A percentile compares a stretch with the other conserved stretches of the same genome.
Conservation (phyloP, 2,113 vertebrate species). For the Canis aureus region DNA sequence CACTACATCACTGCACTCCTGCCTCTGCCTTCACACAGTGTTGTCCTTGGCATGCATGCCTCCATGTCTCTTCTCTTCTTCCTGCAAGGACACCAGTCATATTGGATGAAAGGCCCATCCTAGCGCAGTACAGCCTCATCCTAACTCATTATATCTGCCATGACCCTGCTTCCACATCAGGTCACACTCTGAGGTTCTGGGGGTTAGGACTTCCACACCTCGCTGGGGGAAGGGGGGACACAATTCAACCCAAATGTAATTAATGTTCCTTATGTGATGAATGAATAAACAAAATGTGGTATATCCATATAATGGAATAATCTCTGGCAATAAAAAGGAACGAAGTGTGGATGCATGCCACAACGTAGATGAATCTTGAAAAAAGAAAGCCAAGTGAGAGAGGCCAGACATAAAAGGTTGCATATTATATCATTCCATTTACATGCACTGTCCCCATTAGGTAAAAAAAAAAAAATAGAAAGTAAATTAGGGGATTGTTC, state of each 20-base stretch:
- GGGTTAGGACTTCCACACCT: background rate
- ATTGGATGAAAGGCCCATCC: background rate
- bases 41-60: background rate
- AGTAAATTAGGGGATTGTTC: background rate
- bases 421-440: background rate
- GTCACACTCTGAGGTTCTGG: background rate
- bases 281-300: background rate
- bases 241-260: background rate
- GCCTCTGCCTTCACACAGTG: background rate
- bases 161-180: background rate
- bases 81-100: background rate
- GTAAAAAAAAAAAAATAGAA: background rate
- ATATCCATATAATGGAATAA: background rate
- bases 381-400: background rate
- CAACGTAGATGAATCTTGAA: background rate
- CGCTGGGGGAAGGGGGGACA: background rate
- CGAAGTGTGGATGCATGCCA: background rate
- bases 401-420: background rate
- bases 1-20: background rate
- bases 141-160: constrained; percentile 12
- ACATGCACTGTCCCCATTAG: background rate
- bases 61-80: background rate
- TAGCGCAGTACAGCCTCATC: background rate
- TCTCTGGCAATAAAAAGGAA: background rate
- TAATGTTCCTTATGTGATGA: background rate